Evolutionary conservation across 2,888 invertebrate species (phyloP), one percentile per base, ranked within the genome.

Genomic region (Melangyna quadrimaculata): DNA sequence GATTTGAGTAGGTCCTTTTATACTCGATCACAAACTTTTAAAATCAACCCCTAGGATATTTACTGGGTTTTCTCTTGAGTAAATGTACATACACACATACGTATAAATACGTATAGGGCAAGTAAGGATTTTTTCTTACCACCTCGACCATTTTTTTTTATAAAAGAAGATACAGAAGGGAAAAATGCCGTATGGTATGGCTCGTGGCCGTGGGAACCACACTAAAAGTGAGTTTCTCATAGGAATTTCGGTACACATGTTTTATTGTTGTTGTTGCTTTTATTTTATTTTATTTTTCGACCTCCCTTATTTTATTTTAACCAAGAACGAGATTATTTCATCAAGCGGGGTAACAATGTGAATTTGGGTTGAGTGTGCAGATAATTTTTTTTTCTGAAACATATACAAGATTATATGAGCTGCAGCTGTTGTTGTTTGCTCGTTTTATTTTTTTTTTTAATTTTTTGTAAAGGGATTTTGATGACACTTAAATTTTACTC

Each of bases 151-250:
- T 19, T 4, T 45, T 22, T 19, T 40, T 24, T 48, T 67, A 10
- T 19, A 72, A 77, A 77, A 45, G 53, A 55, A 59, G 27, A 32
- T 22, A 43, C 43, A 55, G 43, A 57, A 24, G 61, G 59, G 22
- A 89, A 89, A 84, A 87, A 87, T 83, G 90, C 90, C 90, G 89
- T 91, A 91, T 24, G 51, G 45, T 24, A 51, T 91, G 91, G 92
- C 91, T 91, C 91, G 91, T 91, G 91, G 91, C 89, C 91, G 92
- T 91, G 91, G 91, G 91, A 91, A 91, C 91, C 89, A 89, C 89
- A 88, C 88, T 89, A 89, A 90, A 91, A 91, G 89, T 90, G 88
- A 91, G 90, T 91, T 91, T 91, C 91, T 90, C 91, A 91, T 91
- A 91, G 89, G 89, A 82, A 89, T 89, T 90, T 90, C 89, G 87